A percentile compares a stretch with the other conserved stretches of the same genome.
Conservation (phyloP, 2,113 vertebrate genomes). For the Sialia sialis region DNA sequence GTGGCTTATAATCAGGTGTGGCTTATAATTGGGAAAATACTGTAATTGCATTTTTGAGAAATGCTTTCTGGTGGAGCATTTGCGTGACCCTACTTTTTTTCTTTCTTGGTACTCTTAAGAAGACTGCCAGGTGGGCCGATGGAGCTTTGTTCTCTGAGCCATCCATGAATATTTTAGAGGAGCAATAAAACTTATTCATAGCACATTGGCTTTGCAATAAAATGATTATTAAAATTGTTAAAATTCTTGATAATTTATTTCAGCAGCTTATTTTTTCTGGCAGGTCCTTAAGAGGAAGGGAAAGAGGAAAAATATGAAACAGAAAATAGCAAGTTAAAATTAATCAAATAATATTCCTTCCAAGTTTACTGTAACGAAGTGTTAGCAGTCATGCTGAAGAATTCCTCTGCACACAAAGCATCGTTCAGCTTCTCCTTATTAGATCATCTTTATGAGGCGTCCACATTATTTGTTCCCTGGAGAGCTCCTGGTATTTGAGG, state of each 20-base stretch:
- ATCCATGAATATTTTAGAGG: not conserved
- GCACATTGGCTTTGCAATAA: not conserved
- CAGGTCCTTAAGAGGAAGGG: not conserved
- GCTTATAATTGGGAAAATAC: too few relatives aligned
- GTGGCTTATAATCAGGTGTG: too few relatives aligned
- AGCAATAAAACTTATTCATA: not conserved
- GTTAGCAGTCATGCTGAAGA: not conserved
- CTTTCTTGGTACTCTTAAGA: not conserved
- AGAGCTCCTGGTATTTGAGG: slow-evolving; percentile 4
- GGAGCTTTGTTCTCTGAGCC: not conserved
- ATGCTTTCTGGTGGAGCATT: not conserved
- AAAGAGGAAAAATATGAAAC: not conserved
- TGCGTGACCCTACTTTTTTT: not conserved
- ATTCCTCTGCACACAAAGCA: not conserved
- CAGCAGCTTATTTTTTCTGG: not conserved
- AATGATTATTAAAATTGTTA: not conserved
- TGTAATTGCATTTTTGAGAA: not conserved
- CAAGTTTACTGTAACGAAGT: not conserved
- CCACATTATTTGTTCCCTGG: slow-evolving; percentile 5
- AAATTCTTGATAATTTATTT: not conserved
- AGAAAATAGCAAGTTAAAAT: slow-evolving; percentile 1
- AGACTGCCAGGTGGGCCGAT: fast-evolving
- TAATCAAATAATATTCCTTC: not conserved
- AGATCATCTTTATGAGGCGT: not conserved
- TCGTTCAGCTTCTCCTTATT: not conserved